Percentiles rank a stretch among this genome's conserved stretches.
These are phyloP conservation scores for Carapus acus DNA, from an alignment of 2,797 vertebrate genomes.

Conservation along the genomic window DNA sequence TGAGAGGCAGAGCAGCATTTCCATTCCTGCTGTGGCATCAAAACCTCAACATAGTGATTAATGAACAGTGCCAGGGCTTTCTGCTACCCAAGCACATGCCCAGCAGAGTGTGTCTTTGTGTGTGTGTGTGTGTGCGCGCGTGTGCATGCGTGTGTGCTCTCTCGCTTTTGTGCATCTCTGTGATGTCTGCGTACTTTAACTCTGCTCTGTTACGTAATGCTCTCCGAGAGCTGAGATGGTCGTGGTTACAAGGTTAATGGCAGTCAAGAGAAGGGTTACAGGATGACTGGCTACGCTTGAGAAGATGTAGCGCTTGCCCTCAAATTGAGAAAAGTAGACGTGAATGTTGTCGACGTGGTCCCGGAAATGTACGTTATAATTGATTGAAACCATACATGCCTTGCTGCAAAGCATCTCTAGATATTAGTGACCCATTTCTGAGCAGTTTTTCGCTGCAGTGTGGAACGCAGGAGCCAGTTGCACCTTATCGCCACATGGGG, in stretches of 20 bases:
- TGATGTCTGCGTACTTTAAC: not conserved
- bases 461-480: slow-evolving; percentile 15
- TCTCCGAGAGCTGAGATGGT: too few species aligned
- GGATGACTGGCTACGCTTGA: not conserved
- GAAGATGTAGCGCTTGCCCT: not conserved
- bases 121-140: slow-evolving; percentile 13
- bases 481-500: slow-evolving; percentile 39
- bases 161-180: slow-evolving; percentile 13
- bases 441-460: not conserved
- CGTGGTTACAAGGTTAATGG: not conserved
- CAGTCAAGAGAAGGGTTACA: not conserved
- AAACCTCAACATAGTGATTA: slow-evolving; percentile 65
- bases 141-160: slow-evolving; percentile 11
- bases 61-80: slow-evolving; percentile 58
- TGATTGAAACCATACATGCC: not conserved
- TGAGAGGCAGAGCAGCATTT: slow-evolving; percentile 58
- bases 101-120: slow-evolving; percentile 35
- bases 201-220: not conserved
- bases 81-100: slow-evolving; percentile 57
- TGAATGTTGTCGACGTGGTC: too few species aligned
- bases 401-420: too few species aligned
- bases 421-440: not conserved
- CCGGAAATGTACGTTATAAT: not conserved
- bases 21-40: slow-evolving; percentile 66
- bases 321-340: too few species aligned